Percentiles rank a stretch among this genome's conserved stretches.
Evolutionary conservation across 2,113 vertebrate genomes (phyloP).

Genomic region (Orthonyx spaldingii): DNA sequence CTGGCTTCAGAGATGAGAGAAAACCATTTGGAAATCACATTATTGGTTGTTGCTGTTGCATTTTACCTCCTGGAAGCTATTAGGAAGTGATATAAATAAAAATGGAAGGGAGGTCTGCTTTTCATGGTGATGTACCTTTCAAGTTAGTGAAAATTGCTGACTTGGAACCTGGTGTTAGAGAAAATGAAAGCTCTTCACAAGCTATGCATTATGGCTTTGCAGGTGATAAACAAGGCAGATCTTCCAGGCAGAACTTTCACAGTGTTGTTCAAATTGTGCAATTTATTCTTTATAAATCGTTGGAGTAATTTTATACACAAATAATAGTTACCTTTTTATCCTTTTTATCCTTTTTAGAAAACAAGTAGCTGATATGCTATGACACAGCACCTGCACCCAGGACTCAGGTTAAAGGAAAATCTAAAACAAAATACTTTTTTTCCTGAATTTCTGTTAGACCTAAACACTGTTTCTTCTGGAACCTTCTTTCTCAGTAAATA

Average conservation of each 20-base stretch:
- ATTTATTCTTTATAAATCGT: neutral
- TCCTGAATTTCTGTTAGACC: constrained; percentile 28
- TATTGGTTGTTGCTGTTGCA: neutral
- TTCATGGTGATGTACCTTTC: neutral
- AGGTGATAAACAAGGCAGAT: neutral
- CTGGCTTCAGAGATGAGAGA: neutral
- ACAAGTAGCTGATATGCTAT: neutral
- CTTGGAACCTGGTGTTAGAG: neutral
- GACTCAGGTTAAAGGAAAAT: constrained; percentile 38
- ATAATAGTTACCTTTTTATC: neutral
- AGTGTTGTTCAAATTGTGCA: neutral
- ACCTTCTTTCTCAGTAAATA: neutral
- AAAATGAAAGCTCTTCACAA: neutral
- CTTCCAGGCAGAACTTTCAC: neutral
- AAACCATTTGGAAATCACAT: neutral
- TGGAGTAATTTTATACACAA: neutral
- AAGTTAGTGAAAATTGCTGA: constrained; percentile 9
- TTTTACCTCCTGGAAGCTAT: neutral
- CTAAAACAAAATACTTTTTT: constrained; percentile 45
- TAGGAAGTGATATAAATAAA: neutral
- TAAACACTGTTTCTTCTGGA: constrained; percentile 19
- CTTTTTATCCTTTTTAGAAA: neutral
- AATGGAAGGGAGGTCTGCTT: neutral
- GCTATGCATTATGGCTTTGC: neutral
- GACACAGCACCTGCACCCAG: neutral